A percentile compares a stretch with the other conserved stretches of the same genome.
Evolutionary conservation across 2,113 vertebrate genomes (phyloP).

Genomic region (Melospiza georgiana): DNA sequence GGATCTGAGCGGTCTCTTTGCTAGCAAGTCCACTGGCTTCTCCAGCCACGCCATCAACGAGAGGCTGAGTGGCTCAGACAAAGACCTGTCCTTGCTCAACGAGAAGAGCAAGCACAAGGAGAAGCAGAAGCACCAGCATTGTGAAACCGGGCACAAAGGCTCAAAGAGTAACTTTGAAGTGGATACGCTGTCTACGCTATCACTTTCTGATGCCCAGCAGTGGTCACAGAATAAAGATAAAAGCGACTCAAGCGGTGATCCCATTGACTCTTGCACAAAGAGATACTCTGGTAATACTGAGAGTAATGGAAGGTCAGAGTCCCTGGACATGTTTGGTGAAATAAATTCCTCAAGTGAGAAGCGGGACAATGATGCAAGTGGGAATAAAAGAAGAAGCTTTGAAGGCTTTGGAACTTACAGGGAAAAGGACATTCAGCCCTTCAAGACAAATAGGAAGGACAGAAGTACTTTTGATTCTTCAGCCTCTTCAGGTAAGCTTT

Average conservation of each 20-base stretch:
- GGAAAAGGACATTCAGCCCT: constrained; percentile 89
- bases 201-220: constrained; percentile 89
- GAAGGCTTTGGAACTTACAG: constrained; percentile 89
- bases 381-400: constrained; percentile 86
- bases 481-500: constrained; percentile 83
- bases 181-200: constrained; percentile 86
- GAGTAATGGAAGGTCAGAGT: constrained; percentile 70
- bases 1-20: constrained; percentile 92
- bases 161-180: constrained; percentile 89
- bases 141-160: constrained; percentile 76
- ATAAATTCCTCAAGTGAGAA: constrained; percentile 79
- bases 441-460: constrained; percentile 85
- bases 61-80: constrained; percentile 80
- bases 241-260: constrained; percentile 82
- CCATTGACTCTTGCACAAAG: constrained; percentile 86
- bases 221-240: constrained; percentile 85
- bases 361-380: constrained; percentile 80
- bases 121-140: constrained; percentile 85
- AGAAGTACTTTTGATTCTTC: constrained; percentile 81
- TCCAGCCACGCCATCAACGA: constrained; percentile 83
- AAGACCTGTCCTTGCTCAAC: constrained; percentile 79
- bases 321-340: constrained; percentile 85
- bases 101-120: constrained; percentile 89
- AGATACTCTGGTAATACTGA: constrained; percentile 80
- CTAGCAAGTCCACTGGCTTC: constrained; percentile 85